Evolutionary conservation across 2,797 vertebrate species (phyloP).

Genomic region (Hephaestus fuliginosus): DNA sequence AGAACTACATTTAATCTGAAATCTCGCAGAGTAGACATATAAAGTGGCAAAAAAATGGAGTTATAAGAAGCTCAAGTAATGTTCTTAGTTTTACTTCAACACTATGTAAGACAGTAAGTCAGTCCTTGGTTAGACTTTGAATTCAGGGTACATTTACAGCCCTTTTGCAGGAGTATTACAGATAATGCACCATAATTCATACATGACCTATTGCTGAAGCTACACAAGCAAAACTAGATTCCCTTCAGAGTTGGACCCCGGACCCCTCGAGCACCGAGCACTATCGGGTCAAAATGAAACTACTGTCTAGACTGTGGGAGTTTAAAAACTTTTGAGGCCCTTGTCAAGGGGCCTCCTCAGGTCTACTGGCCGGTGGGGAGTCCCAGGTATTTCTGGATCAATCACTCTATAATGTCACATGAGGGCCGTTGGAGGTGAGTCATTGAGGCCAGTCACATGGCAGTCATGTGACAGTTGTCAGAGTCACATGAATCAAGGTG

Average conservation of each 20-base stretch:
- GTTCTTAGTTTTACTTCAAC: neutral
- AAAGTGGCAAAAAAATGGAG: too few relatives aligned
- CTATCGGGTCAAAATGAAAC: constrained; percentile 54
- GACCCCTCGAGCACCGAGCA: neutral
- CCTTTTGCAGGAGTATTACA: neutral
- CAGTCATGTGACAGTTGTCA: constrained; percentile 34
- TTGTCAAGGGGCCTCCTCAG: constrained; percentile 7
- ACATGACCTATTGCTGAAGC: neutral
- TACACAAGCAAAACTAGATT: neutral
- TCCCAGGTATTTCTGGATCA: constrained; percentile 64
- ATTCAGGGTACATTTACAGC: neutral
- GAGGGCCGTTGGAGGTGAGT: constrained; percentile 38
- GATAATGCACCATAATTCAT: neutral
- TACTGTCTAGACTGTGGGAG: constrained; percentile 60
- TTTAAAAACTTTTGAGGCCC: neutral
- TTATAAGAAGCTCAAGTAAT: neutral
- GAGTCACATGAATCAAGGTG: constrained; percentile 19
- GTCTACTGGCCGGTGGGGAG: constrained; percentile 47
- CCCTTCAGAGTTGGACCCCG: neutral
- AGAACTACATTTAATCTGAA: too few relatives aligned
- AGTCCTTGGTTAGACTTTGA: neutral
- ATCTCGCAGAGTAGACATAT: too few relatives aligned
- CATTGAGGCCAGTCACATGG: constrained; percentile 42
- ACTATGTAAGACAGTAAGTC: neutral
- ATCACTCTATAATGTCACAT: constrained; percentile 26